These are phyloP conservation scores for Napeogenes sylphis DNA, from an alignment of 2,888 invertebrate genomes.

Conservation along the genomic window DNA sequence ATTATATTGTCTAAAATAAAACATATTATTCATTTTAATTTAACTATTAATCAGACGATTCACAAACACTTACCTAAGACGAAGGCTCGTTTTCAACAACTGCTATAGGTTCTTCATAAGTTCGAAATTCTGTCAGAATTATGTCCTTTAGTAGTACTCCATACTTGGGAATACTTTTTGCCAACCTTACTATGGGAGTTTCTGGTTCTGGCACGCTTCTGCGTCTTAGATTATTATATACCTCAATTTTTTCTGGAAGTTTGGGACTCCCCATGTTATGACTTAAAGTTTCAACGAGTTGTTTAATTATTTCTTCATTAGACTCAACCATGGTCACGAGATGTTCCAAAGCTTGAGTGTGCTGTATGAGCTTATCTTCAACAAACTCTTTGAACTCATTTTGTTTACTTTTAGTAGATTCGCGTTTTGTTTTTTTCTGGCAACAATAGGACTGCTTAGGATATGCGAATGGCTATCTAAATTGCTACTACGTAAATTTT, in stretches of 20 bases:
- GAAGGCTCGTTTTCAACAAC: conserved; percentile 39
- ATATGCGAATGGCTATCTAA: not conserved
- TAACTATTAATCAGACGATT: conserved; percentile 27
- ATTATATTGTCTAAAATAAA: too few relatives aligned
- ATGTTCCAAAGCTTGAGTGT: conserved; percentile 53
- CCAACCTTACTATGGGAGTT: conserved; percentile 44
- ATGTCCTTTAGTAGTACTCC: conserved; percentile 49
- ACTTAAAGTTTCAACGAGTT: conserved; percentile 45
- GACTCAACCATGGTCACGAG: conserved; percentile 41
- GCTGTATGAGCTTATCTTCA: conserved; percentile 52
- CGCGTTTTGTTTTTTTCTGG: conserved; percentile 47
- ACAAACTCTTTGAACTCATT: conserved; percentile 41
- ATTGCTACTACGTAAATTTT: not conserved
- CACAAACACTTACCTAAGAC: conserved; percentile 36
- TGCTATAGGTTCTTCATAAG: conserved; percentile 42
- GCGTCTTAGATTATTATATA: conserved; percentile 36
- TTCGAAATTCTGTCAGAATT: conserved; percentile 39
- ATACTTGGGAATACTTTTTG: conserved; percentile 49
- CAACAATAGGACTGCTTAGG: conserved; percentile 31
- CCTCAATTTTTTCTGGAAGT: conserved; percentile 49
- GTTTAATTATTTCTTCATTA: conserved; percentile 43
- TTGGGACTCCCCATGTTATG: conserved; percentile 40
- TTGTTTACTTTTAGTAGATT: conserved; percentile 31
- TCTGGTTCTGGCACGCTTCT: conserved; percentile 34
- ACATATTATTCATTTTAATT: too few relatives aligned